Conservation (phyloP, 2,797 vertebrate genomes). For the Calcarius lapponicus region DNA sequence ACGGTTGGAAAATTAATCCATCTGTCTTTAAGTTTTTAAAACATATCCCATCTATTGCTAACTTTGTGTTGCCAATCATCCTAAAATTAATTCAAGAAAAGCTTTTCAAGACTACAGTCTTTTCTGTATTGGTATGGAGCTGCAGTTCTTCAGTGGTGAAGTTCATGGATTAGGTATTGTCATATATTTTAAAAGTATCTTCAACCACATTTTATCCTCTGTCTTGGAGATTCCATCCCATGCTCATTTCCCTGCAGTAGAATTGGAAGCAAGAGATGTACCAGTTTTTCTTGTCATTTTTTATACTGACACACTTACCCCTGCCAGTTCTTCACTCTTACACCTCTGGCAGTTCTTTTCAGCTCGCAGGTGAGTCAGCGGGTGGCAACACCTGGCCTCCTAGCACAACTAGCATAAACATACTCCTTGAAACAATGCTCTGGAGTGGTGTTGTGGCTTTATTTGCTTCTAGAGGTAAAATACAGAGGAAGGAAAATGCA, state of each 20-base stretch:
- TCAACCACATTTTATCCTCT: not conserved
- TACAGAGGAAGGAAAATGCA: not conserved
- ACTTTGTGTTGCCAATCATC: not conserved
- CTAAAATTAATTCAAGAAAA: not conserved
- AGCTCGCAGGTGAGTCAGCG: not conserved
- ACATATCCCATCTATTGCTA: not conserved
- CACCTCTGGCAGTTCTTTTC: not conserved
- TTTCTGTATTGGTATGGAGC: not conserved
- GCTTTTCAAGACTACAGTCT: not conserved
- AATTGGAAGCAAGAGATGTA: not conserved
- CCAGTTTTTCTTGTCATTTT: not conserved
- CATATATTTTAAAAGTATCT: not conserved
- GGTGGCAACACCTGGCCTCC: not conserved
- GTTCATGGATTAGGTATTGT: not conserved
- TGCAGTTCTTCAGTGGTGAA: not conserved
- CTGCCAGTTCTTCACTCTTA: not conserved
- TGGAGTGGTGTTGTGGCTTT: not conserved
- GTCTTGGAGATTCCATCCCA: not conserved
- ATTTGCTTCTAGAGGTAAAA: not conserved
- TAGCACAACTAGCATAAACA: rapidly evolving
- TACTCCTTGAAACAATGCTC: rapidly evolving
- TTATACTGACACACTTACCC: not conserved
- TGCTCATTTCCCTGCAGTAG: not conserved
- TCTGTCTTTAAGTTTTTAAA: not conserved
- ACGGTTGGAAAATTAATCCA: not conserved